Conservation (phyloP, 37 sponge, comb jelly and placozoan species). For the Amphimedon queenslandica region DNA sequence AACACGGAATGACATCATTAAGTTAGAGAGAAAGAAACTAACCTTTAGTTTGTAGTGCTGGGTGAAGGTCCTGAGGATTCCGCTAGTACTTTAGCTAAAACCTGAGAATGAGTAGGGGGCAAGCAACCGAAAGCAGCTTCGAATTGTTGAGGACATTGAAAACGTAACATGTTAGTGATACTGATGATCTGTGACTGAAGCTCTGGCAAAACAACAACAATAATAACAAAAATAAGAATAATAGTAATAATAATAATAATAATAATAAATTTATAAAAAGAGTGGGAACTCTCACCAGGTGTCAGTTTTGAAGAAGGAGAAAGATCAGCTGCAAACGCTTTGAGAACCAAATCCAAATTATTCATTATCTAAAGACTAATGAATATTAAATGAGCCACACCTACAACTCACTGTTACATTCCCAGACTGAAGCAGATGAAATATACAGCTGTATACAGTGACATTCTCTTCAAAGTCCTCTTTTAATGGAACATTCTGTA, state of each 20-base stretch:
- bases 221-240: not conserved
- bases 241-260: not conserved
- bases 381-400: too few relatives aligned
- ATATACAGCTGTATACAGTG: conserved; percentile 75
- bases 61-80: not conserved
- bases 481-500: conserved; percentile 78
- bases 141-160: conserved; percentile 41
- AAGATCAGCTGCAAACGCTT: conserved; percentile 57
- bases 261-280: not conserved
- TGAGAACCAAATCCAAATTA: conserved; percentile 35
- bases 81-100: conserved; percentile 26
- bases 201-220: not conserved
- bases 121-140: conserved; percentile 37
- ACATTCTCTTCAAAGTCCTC: conserved; percentile 88
- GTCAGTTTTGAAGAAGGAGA: conserved; percentile 36
- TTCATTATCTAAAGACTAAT: conserved; percentile 39
- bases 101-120: conserved; percentile 11
- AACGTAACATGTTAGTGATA: conserved; percentile 9
- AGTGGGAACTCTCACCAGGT: conserved; percentile 10
- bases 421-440: conserved; percentile 34
- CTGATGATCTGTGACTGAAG: conserved; percentile 16
- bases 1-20: too few relatives aligned
- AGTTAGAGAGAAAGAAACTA: too few relatives aligned
- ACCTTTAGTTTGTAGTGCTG: too few relatives aligned
- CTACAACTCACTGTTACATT: conserved; percentile 44